phyloP scores from a whole-genome alignment of 2,888 invertebrate genomes.

The Caenorhabditis doughertyi region DNA sequence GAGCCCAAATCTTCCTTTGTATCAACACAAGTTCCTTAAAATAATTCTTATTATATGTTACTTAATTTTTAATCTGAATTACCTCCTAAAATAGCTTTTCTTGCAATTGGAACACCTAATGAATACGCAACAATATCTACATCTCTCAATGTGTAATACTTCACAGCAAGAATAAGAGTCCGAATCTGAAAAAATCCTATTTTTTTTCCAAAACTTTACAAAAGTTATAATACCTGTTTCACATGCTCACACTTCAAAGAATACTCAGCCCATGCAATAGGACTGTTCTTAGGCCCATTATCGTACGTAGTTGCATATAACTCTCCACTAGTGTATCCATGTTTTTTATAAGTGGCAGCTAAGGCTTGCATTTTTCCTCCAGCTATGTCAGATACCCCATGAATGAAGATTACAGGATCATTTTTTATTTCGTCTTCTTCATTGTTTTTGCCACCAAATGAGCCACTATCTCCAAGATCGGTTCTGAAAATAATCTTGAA shows the following conservation, averaged over 20 bases:
- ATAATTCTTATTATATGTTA: neutral
- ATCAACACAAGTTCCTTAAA: constrained; percentile 76
- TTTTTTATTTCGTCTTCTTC: constrained; percentile 24
- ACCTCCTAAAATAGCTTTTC: constrained; percentile 80
- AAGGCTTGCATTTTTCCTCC: constrained; percentile 74
- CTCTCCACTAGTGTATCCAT: constrained; percentile 72
- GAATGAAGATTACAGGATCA: constrained; percentile 72
- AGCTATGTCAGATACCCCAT: constrained; percentile 78
- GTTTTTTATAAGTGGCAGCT: constrained; percentile 64
- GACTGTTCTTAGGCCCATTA: constrained; percentile 69
- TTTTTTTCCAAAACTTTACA: neutral
- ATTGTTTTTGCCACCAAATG: constrained; percentile 61
- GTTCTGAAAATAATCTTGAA: constrained; percentile 38
- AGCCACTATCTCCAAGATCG: constrained; percentile 65
- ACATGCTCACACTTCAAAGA: constrained; percentile 78
- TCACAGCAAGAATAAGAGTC: constrained; percentile 77
- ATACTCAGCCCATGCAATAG: constrained; percentile 78
- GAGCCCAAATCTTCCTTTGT: constrained; percentile 76
- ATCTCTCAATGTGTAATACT: constrained; percentile 77
- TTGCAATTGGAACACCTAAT: constrained; percentile 77
- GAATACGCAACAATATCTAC: constrained; percentile 79
- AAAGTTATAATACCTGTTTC: constrained; percentile 55
- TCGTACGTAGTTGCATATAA: constrained; percentile 78
- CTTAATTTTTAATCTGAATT: neutral
- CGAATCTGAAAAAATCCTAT: constrained; percentile 66